Evolutionary conservation across 2,113 vertebrate species (phyloP).

Genomic region (Eurystomus gularis): DNA sequence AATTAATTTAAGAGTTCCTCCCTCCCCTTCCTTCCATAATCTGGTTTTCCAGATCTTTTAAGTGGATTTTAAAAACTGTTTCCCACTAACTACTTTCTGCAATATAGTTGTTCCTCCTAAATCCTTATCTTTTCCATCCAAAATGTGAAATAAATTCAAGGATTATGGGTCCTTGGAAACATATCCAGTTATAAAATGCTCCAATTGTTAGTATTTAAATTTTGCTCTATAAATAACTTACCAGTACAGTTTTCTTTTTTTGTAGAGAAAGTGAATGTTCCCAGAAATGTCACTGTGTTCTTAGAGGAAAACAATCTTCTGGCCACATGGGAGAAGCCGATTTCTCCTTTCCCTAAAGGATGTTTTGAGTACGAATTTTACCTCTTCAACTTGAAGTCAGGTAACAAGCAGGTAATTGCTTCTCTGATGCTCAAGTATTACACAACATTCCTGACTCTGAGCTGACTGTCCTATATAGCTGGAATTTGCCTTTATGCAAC

Average conservation of each 20-base stretch:
- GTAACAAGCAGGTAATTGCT: constrained; percentile 67
- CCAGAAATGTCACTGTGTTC: constrained; percentile 56
- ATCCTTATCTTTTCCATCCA: background rate
- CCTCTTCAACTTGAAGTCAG: constrained; percentile 50
- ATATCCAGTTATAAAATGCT: background rate
- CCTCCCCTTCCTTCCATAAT: background rate
- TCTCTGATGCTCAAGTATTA: background rate
- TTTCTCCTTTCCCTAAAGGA: constrained; percentile 17
- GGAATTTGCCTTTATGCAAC: background rate
- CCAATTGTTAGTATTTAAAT: background rate
- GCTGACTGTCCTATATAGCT: background rate
- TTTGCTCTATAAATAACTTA: background rate
- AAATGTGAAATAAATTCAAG: background rate
- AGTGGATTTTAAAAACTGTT: background rate
- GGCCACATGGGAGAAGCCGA: constrained; percentile 70
- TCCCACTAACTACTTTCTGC: background rate
- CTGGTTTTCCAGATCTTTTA: background rate
- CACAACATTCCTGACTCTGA: background rate
- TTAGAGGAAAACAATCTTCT: constrained; percentile 28
- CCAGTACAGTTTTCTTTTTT: background rate
- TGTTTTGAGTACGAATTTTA: constrained; percentile 75
- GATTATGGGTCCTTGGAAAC: background rate
- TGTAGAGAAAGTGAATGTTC: constrained; percentile 70
- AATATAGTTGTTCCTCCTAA: background rate
- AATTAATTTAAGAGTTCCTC: background rate